A percentile compares a stretch with the other conserved stretches of the same genome.
phyloP scores from a whole-genome alignment of 2,888 invertebrate genomes.

The Hecatera dysodea region DNA sequence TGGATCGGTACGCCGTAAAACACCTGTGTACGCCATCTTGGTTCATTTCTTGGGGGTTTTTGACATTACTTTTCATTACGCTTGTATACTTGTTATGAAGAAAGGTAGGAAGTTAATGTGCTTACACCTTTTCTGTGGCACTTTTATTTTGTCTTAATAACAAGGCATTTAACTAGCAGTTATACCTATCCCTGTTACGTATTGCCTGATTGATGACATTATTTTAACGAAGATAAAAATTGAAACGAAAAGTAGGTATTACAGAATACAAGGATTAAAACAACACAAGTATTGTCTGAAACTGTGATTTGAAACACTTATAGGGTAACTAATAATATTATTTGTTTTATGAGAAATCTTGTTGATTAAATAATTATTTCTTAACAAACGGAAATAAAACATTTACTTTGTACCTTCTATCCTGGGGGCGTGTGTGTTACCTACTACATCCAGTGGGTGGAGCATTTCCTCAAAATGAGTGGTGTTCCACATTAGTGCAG shows the following conservation, averaged over 20 bases:
- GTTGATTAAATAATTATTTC: not conserved
- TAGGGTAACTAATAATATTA: not conserved
- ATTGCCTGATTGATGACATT: too few relatives aligned
- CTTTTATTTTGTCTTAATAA: too few relatives aligned
- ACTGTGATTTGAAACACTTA: not conserved
- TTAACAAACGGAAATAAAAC: slow-evolving; percentile 3
- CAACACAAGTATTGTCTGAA: too few relatives aligned
- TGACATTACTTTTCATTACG: not conserved
- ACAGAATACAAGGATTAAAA: too few relatives aligned
- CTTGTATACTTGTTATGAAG: not conserved
- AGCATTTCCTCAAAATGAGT: slow-evolving; percentile 25
- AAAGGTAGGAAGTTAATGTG: too few relatives aligned
- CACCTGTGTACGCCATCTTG: slow-evolving; percentile 75
- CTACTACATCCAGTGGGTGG: not conserved
- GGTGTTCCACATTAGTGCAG: slow-evolving; percentile 10
- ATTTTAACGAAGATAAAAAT: too few relatives aligned
- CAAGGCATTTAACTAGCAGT: too few relatives aligned
- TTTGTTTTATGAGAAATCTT: not conserved
- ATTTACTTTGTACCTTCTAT: not conserved
- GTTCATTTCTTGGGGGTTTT: slow-evolving; percentile 60
- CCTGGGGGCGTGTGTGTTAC: slow-evolving; percentile 4
- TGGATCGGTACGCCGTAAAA: slow-evolving; percentile 76
- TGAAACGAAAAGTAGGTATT: too few relatives aligned
- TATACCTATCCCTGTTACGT: too few relatives aligned
- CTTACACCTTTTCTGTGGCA: too few relatives aligned